These are phyloP conservation scores for Sphaerophoria taeniata DNA, from an alignment of 2,888 invertebrate genomes.

Conservation along the genomic window DNA sequence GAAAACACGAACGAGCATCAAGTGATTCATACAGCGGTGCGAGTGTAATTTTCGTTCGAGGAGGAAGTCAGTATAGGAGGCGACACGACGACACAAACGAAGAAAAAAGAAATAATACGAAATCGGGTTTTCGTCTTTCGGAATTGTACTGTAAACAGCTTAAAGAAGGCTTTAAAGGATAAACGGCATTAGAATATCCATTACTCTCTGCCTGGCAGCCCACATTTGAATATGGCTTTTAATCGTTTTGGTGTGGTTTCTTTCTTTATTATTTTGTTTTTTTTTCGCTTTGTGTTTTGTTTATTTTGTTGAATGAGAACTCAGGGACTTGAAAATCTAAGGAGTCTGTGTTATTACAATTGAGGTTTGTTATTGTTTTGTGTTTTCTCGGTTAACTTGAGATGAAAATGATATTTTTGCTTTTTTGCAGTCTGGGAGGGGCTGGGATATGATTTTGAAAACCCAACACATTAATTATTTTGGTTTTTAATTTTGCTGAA, in stretches of 20 bases:
- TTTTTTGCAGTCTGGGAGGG: background rate
- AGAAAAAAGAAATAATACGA: slow-evolving; percentile 30
- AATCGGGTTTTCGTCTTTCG: slow-evolving; percentile 36
- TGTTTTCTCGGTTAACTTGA: background rate
- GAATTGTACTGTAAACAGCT: slow-evolving; percentile 61
- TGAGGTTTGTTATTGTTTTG: background rate
- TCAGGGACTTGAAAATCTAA: slow-evolving; percentile 17
- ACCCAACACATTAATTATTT: background rate
- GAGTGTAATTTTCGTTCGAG: slow-evolving; percentile 52
- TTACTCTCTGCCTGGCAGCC: slow-evolving; percentile 38
- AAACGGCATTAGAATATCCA: slow-evolving; percentile 49
- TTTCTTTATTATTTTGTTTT: background rate
- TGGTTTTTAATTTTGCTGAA: background rate
- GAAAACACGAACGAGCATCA: slow-evolving; percentile 27
- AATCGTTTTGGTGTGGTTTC: slow-evolving; percentile 25
- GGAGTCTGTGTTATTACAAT: slow-evolving; percentile 9
- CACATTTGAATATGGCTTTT: slow-evolving; percentile 34
- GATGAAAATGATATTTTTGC: slow-evolving; percentile 2
- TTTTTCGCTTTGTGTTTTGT: background rate
- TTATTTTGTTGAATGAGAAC: slow-evolving; percentile 12
- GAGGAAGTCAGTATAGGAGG: background rate
- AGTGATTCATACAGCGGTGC: background rate
- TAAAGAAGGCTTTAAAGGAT: slow-evolving; percentile 59
- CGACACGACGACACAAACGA: background rate
- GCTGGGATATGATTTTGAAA: background rate